A percentile compares a stretch with the other conserved stretches of the same genome.
phyloP scores from a whole-genome alignment of 2,113 vertebrate genomes.

The Pachypanchax playfairii region DNA sequence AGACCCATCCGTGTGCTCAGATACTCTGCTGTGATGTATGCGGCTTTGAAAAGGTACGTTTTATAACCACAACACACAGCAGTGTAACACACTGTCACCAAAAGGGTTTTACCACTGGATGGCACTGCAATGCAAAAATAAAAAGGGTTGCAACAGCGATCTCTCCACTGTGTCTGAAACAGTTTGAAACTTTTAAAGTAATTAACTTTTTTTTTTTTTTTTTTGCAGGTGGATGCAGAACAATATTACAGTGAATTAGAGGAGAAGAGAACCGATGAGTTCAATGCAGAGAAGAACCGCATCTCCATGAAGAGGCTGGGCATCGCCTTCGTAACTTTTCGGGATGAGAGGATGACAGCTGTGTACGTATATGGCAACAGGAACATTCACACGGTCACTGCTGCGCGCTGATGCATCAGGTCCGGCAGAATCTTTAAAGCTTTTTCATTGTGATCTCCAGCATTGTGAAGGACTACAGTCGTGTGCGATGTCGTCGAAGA shows the following conservation, averaged over 20 bases:
- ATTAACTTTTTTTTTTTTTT: too few relatives aligned
- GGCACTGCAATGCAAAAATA: conserved; percentile 70
- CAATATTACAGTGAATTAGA: conserved; percentile 96
- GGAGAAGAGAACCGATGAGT: conserved; percentile 95
- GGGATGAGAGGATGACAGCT: conserved; percentile 89
- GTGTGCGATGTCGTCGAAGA: conserved; percentile 77
- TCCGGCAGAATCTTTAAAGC: not conserved
- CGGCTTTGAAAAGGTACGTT: conserved; percentile 90
- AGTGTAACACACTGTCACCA: conserved; percentile 23
- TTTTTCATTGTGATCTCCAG: conserved; percentile 69
- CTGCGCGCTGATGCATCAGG: not conserved
- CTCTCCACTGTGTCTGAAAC: not conserved
- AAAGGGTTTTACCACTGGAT: conserved; percentile 67
- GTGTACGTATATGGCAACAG: conserved; percentile 84
- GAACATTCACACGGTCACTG: too few relatives aligned
- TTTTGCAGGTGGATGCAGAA: conserved; percentile 91
- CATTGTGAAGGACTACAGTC: conserved; percentile 88
- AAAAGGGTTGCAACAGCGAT: not conserved
- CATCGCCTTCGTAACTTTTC: conserved; percentile 93
- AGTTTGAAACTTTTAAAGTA: not conserved
- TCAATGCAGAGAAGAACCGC: conserved; percentile 92
- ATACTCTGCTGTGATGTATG: conserved; percentile 91
- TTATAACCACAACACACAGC: not conserved
- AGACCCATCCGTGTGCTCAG: conserved; percentile 88
- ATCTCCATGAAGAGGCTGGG: conserved; percentile 88